Conservation (phyloP, 1,140 invertebrate genomes). For the Choristoneura fumiferana region DNA sequence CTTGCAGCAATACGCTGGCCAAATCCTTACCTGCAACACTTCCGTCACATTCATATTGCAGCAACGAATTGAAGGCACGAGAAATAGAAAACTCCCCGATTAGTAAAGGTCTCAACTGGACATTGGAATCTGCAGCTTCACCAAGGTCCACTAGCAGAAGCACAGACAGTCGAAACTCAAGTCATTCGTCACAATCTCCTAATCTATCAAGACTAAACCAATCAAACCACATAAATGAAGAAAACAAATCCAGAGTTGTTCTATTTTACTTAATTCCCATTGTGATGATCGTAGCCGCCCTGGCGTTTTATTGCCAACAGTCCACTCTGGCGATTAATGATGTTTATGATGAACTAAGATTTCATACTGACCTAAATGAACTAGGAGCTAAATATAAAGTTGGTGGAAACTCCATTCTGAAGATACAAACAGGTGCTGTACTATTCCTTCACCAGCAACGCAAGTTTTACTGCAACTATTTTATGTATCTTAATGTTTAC, state of each 20-base stretch:
- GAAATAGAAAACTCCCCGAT: not conserved
- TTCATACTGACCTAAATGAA: conserved; percentile 48
- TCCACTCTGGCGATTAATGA: not conserved
- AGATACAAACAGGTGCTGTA: conserved; percentile 53
- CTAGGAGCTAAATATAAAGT: conserved; percentile 56
- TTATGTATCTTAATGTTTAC: not conserved
- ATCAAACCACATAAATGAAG: not conserved
- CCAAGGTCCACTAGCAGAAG: not conserved
- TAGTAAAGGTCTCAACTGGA: not conserved
- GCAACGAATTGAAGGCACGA: conserved; percentile 34
- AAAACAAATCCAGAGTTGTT: not conserved
- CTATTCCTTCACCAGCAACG: not conserved
- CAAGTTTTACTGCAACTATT: not conserved
- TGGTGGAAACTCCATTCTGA: conserved; percentile 47
- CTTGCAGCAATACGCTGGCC: conserved; percentile 54
- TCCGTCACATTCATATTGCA: conserved; percentile 45
- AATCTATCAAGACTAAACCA: conserved; percentile 8
- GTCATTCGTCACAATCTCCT: not conserved
- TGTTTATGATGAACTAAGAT: conserved; percentile 47
- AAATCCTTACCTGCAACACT: conserved; percentile 57
- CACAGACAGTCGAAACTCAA: conserved; percentile 1
- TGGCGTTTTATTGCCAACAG: not conserved
- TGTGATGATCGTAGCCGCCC: not conserved
- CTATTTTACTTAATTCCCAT: not conserved
- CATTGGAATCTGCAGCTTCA: not conserved